Evolutionary conservation across 2,888 invertebrate species (phyloP).

Genomic region (Andrena praecox): DNA sequence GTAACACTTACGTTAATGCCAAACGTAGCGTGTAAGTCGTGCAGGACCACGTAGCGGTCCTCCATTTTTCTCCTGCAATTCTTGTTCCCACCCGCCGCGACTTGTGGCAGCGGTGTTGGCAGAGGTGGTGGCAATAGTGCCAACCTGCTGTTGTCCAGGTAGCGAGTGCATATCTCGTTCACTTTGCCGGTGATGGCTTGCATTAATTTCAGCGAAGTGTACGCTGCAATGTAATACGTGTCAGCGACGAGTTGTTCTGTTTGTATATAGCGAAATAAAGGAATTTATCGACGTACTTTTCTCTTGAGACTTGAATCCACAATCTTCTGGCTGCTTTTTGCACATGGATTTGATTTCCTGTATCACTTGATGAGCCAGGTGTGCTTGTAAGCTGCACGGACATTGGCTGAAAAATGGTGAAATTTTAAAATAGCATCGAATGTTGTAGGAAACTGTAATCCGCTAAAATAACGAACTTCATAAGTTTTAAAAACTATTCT

Average conservation of each 20-base stretch:
- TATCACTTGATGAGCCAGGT: constrained; percentile 89
- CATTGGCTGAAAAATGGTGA: constrained; percentile 88
- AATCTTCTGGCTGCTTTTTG: constrained; percentile 88
- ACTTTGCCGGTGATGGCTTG: constrained; percentile 90
- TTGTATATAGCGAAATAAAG: not conserved
- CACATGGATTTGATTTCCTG: constrained; percentile 89
- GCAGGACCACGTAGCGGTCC: constrained; percentile 94
- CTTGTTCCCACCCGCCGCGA: constrained; percentile 90
- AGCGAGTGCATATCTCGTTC: constrained; percentile 90
- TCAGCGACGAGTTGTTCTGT: not conserved
- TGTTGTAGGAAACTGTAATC: not conserved
- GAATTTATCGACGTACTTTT: constrained; percentile 78
- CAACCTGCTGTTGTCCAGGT: constrained; percentile 89
- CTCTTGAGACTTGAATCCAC: constrained; percentile 88
- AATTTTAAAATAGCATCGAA: not conserved
- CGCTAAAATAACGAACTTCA: constrained; percentile 28
- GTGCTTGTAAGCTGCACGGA: constrained; percentile 89
- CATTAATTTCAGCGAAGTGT: constrained; percentile 91
- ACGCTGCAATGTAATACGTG: constrained; percentile 86
- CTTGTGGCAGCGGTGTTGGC: constrained; percentile 85
- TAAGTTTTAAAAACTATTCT: constrained; percentile 15
- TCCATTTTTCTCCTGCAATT: constrained; percentile 96
- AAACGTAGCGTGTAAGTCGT: constrained; percentile 93
- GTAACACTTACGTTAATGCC: constrained; percentile 88
- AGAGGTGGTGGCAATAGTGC: constrained; percentile 88